Percentiles rank a stretch among this genome's conserved stretches.
Evolutionary conservation across 2,888 invertebrate species (phyloP).

Genomic region (Eilema sororculum): DNA sequence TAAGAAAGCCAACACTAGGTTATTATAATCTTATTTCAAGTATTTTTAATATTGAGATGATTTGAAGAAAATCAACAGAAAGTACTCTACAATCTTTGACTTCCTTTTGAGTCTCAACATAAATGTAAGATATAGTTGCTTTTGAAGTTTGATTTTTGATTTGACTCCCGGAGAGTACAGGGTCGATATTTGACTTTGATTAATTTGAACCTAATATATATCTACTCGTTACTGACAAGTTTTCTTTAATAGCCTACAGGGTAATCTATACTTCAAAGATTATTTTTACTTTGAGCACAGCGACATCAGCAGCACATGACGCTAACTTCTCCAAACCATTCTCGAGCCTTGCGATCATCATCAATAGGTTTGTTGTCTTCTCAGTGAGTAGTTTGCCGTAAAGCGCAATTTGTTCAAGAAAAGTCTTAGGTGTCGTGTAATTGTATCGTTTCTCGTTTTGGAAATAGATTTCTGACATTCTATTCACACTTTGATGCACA

Average conservation of each 20-base stretch:
- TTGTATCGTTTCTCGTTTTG: conserved; percentile 96
- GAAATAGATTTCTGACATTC: conserved; percentile 93
- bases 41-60: too few relatives aligned
- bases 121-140: too few relatives aligned
- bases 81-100: too few relatives aligned
- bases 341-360: conserved; percentile 93
- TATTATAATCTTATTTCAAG: too few relatives aligned
- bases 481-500: conserved; percentile 95
- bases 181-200: background rate
- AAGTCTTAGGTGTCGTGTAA: conserved; percentile 98
- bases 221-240: too few relatives aligned
- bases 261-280: background rate
- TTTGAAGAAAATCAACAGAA: too few relatives aligned
- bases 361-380: conserved; percentile 90
- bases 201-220: too few relatives aligned
- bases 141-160: too few relatives aligned
- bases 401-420: conserved; percentile 95
- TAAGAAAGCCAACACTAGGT: conserved; percentile 35
- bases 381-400: conserved; percentile 91
- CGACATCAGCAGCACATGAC: conserved; percentile 94
- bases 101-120: too few relatives aligned
- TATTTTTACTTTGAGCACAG: conserved; percentile 90
- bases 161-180: too few relatives aligned
- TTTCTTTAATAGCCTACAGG: too few relatives aligned
- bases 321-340: conserved; percentile 96